These are phyloP conservation scores for Capricornis sumatraensis DNA, from an alignment of 2,113 vertebrate species.

Conservation along the genomic window DNA sequence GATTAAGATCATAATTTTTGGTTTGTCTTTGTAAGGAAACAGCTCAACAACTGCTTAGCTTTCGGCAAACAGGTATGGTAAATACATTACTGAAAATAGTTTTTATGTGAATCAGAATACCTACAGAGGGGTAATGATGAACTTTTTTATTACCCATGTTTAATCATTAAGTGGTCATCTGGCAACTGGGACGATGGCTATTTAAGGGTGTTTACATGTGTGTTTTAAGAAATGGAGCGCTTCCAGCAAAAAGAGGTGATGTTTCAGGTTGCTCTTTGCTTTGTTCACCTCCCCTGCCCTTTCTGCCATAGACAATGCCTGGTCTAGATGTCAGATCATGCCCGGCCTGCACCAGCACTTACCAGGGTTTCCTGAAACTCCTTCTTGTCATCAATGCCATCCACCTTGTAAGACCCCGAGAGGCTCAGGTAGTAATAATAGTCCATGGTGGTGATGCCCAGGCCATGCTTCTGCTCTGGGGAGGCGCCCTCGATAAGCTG, in stretches of 20 bases:
- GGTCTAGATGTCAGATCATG: background rate
- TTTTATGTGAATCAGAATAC: background rate
- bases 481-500: conserved; percentile 96
- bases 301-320: too few species aligned
- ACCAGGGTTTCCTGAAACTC: conserved; percentile 97
- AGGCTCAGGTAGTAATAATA: conserved; percentile 97
- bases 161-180: background rate
- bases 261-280: background rate
- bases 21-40: background rate
- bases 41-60: background rate
- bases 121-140: background rate
- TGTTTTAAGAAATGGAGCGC: background rate
- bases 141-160: background rate
- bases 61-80: background rate
- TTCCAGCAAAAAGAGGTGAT: background rate
- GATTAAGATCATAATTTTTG: background rate
- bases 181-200: background rate
- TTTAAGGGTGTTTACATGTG: background rate
- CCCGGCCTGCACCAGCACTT: background rate
- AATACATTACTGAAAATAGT: background rate
- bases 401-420: conserved; percentile 96
- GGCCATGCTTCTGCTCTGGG: conserved; percentile 88
- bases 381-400: conserved; percentile 95
- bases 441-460: conserved; percentile 95
- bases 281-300: background rate